Base-by-base conservation (phyloP, 92 coral and sea anemone genomes). In the Pocillopora grandis region DNA sequence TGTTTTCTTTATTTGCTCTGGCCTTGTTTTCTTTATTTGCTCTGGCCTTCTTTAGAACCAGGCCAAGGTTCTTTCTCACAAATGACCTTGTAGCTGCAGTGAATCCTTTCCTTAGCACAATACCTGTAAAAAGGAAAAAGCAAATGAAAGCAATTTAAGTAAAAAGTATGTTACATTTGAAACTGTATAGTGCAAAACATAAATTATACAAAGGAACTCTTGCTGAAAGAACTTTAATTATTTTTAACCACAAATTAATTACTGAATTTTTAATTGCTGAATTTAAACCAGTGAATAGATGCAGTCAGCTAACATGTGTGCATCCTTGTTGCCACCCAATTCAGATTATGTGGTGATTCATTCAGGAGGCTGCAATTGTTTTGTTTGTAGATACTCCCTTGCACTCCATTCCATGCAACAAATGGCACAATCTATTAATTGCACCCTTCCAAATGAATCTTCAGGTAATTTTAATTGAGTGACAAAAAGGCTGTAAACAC, bases 41-140 rank as follows among this genome's bases (percentile, higher is more conserved):
- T 48, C 83, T 49, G 49, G 75, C 83, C 64, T 79, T 79, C 83
- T 79, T 66, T 21, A 79, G 83, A n/a, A 66, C 52, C 63, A 79
- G 72, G 63, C 83, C 83, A 66, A 79, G 83, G 57, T 79, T 74
- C 65, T 79, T 79, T 66, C 75, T 79, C 17, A 79, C 75, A 65
- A 65, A 65, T 66, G 83, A 79, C 83, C 83, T 65, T 21, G 83
- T n/a, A 48, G 62, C 62, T 48, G 62, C 75, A 16, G 33, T 64
- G 12, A 79, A 79, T 13, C 36, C 59, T 79, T 79, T 79, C 75
- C 65, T 79, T 58, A 65, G 62, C 21, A 66, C 75, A 68, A 79
- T 79, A 79, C 75, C 83, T 79, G 75, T 79, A 77, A 79, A 79
- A 17, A 66, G 74, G 18, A 79, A 79, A 33, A 78, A 62, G 59